Evolutionary conservation across 1,140 invertebrate species (phyloP), one percentile per base, ranked within the genome.

Genomic region (Homarus americanus): DNA sequence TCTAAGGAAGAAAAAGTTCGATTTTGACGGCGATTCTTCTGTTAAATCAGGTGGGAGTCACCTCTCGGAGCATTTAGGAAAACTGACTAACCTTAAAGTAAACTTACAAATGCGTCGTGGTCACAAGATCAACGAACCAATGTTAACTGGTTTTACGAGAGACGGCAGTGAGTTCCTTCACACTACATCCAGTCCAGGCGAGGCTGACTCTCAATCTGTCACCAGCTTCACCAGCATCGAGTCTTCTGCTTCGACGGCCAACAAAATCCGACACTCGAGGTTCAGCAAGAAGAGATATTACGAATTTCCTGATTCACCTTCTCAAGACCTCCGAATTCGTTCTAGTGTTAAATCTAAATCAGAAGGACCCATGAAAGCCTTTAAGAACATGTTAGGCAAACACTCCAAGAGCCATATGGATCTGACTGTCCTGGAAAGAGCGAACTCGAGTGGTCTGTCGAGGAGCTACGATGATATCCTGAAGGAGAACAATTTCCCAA

Each of bases 141-240:
- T 66, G 53, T 53, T 92, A 72, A 92, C 87, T 17, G 75, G 88
- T 41, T 92, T 90, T 49, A 82, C 79, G 34, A 44, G 41, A 49
- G 87, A 85, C 80, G 58, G 58, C 63, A 73, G 82, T 66, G 91
- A 92, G 34, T 90, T 89, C 44, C 79, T 58, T 7, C 40, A 82
- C 5, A 10, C 69, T 17, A 79, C 36, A 58, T 9, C 38, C 5
- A 34, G 36, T 7, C 15, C 73, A 2, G 79, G 49, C 24, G 91
- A 90, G 10, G 91, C 82, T 3, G 91, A 92, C 36, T 36, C 75
- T 40, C 53, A 85, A 0, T 92, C 91, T 2, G 24, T 92, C 17
- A 82, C 83, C 53, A 92, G 91, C 49, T 86, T 80, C 72, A 92
- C 91, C 0, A 92, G 91, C 66, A 89, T 90, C 38, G 91, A 92